A percentile compares a stretch with the other conserved stretches of the same genome.
Evolutionary conservation across 2,113 vertebrate species (phyloP).

Genomic region (Chaetops frenatus): DNA sequence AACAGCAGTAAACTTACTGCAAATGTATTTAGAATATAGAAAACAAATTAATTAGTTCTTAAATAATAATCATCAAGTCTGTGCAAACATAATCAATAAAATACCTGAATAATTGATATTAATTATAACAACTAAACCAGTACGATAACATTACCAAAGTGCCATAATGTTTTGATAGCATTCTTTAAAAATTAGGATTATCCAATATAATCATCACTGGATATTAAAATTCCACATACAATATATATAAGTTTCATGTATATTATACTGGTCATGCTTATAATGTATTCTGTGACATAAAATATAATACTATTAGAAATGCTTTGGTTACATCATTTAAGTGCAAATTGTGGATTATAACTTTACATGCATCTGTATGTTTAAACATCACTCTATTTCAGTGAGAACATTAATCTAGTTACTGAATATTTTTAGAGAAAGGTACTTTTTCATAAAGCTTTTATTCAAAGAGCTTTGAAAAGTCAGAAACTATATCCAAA

Average conservation of each 20-base stretch:
- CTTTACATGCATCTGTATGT: constrained; percentile 47
- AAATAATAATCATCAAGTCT: constrained; percentile 4
- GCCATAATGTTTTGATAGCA: constrained; percentile 14
- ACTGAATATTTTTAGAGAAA: neutral
- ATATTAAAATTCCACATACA: constrained; percentile 13
- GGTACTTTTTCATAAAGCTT: neutral
- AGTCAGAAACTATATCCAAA: neutral
- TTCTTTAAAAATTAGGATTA: constrained; percentile 32
- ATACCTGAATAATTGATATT: constrained; percentile 1
- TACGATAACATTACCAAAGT: neutral
- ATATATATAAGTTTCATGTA: neutral
- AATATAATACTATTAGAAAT: constrained; percentile 36
- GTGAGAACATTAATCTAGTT: neutral
- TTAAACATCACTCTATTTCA: neutral
- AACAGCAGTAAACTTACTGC: neutral
- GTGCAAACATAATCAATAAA: constrained; percentile 36
- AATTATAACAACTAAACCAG: neutral
- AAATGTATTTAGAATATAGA: neutral
- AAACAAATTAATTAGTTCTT: constrained; percentile 6
- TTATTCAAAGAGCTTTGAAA: neutral
- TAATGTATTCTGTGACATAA: constrained; percentile 2
- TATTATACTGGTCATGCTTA: constrained; percentile 48
- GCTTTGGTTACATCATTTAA: constrained; percentile 39
- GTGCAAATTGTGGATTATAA: constrained; percentile 41
- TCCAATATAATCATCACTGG: constrained; percentile 6